Evolutionary conservation across 2,113 vertebrate species (phyloP), one percentile per base, ranked within the genome.

Genomic region (Limnothrissa miodon): DNA sequence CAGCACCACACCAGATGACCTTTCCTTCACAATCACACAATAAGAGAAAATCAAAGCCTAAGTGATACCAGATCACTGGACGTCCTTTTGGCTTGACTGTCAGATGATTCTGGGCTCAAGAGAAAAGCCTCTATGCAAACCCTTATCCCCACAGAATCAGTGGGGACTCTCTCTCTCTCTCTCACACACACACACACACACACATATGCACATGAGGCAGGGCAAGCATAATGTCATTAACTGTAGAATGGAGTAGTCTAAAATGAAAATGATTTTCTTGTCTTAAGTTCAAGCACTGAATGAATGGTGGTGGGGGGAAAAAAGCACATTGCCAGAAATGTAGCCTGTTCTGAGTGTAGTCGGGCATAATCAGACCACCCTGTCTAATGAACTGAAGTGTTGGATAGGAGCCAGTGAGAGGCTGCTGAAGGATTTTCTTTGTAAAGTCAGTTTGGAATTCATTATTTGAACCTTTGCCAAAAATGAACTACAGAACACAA

Each of bases 361-460:
- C 66, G 17, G 15, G 66, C 66, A 74, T 74, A 74, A 74, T 74
- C 66, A 74, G 29, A 74, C n/a, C 25, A 66, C 29, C 66, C 66
- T 74, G 66, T 15, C 66, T 74, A 74, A 74, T 74, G 66, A 74
- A 74, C 25, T 39, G 29, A 74, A 74, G 66, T 36, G 11, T 39
- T 74, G 66, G 66, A 5, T 10, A 15, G 66, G 11, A 74, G 66
- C 33, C 66, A 74, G 66, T 17, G 62, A 70, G 29, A 70, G 62
- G 29, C 13, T 70, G 29, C 62, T 33, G 62, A 15, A 74, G 29
- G 29, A 74, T 74, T 74, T 74, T 36, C 29, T 74, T 13, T 33
- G 25, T 36, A 33, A 74, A 74, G 66, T 74, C 66, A 36, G 25
- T 74, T 74, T 74, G 66, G 66, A 74, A 74, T 74, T 29, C 66